Conservation (phyloP, 2,113 vertebrate genomes). For the Colius striatus region DNA sequence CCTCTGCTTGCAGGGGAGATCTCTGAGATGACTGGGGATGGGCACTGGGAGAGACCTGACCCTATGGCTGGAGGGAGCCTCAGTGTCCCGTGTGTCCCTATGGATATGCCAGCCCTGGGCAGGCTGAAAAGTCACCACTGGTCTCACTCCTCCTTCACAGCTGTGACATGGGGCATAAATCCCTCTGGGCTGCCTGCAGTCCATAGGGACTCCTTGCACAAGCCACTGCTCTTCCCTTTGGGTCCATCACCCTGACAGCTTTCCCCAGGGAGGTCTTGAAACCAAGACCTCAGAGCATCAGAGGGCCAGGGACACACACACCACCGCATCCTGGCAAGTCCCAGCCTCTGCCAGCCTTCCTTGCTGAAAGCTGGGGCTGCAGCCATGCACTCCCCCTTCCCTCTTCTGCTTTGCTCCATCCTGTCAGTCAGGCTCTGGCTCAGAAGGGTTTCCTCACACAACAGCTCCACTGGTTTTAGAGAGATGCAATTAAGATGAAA, state of each 20-base stretch:
- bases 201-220: background rate
- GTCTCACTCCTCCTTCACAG: background rate
- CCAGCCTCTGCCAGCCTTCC: background rate
- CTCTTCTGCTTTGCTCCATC: background rate
- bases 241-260: background rate
- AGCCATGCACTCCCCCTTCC: background rate
- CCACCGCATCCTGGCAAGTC: rapidly evolving
- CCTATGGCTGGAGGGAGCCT: background rate
- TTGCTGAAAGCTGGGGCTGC: background rate
- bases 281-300: background rate
- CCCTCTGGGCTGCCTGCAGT: background rate
- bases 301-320: background rate
- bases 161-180: background rate
- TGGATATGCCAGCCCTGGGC: background rate
- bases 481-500: constrained; percentile 57
- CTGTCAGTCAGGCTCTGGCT: background rate
- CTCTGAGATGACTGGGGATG: background rate
- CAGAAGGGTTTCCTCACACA: background rate
- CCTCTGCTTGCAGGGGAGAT: background rate
- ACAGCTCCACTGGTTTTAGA: constrained; percentile 13
- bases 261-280: background rate
- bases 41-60: background rate
- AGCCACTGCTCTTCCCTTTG: background rate
- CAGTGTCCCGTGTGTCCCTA: background rate
- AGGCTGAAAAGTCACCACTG: background rate